Evolutionary conservation across 2,888 invertebrate genomes (phyloP), one percentile per base, ranked within the genome.

Genomic region (Eristalinus aeneus): DNA sequence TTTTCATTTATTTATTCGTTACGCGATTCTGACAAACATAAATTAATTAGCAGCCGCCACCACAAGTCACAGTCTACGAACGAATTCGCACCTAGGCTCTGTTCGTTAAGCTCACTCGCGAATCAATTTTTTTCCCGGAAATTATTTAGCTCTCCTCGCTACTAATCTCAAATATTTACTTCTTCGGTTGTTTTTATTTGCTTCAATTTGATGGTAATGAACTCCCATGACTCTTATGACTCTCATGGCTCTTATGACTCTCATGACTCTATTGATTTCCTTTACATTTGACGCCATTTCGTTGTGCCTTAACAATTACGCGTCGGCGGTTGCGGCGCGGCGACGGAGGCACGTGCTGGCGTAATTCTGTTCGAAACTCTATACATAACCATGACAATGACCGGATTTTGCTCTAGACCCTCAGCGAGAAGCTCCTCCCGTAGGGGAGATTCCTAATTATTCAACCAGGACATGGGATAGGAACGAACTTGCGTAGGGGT

Each of bases 391-490:
- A 34, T 69, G 56, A 58, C 69, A 58, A 69, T 58, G 69, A 58
- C 58, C 69, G 69, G 58, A 20, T 60, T 60, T 39, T 16, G 36
- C 60, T 71, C 60, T 39, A 63, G 72, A 61, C 72, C 8, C 31
- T 27, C 27, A 27, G 2, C 20, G 61, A 31, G 22, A n/a, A 46
- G 46, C 31, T 72, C 72, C 61, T 34, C 9, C n/a, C 32, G n/a
- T 32, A 61, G 61, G 53, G 46, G 72, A 72, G 72, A 72, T 72
- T 72, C 72, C 72, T 72, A 72, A 72, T 72, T 72, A 72, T 58
- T 72, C 72, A 69, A 20, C 31, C 60, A 71, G 61, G 69, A 58
- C 36, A 61, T 72, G 61, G 53, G 60, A 72, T 46, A 32, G 31
- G 56, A 61, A 53, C 10, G 32, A 72, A 61, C 61, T 39, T 72